A percentile compares a stretch with the other conserved stretches of the same genome.
These are phyloP conservation scores for Odontothrips loti DNA, from an alignment of 2,888 invertebrate species.

Conservation along the genomic window DNA sequence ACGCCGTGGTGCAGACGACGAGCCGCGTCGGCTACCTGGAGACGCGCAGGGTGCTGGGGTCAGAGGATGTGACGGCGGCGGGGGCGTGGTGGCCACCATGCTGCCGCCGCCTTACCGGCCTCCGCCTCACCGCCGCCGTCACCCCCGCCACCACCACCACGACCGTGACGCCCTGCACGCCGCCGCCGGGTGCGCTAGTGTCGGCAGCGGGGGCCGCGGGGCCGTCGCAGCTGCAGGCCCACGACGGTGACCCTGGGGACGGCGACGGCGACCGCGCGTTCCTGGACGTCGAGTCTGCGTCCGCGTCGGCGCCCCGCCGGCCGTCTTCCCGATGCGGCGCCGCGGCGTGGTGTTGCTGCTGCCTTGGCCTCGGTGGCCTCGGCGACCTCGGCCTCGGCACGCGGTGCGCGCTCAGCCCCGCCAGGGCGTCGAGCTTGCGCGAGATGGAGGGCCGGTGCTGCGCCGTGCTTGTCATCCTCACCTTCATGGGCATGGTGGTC, in stretches of 20 bases:
- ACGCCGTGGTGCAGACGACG: neutral
- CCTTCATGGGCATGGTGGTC: conserved; percentile 36
- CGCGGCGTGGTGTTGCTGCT: conserved; percentile 3
- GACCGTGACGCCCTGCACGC: conserved; percentile 13
- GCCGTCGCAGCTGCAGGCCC: neutral
- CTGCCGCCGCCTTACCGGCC: neutral
- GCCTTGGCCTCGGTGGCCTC: conserved; percentile 7
- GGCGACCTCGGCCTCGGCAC: neutral
- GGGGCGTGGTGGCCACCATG: neutral
- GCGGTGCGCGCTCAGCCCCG: conserved; percentile 1
- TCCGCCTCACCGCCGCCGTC: neutral
- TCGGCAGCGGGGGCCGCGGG: neutral
- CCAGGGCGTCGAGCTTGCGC: conserved; percentile 32
- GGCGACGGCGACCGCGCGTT: conserved; percentile 1
- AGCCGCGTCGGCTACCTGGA: conserved; percentile 9
- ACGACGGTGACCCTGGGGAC: neutral
- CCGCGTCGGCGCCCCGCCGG: neutral
- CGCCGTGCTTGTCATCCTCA: conserved; percentile 36
- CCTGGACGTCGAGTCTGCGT: neutral
- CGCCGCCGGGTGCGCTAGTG: neutral
- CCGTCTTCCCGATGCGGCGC: neutral
- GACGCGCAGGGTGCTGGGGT: neutral
- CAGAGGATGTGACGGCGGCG: neutral
- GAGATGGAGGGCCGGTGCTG: conserved; percentile 37
- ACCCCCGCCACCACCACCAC: conserved; percentile 8